A percentile compares a stretch with the other conserved stretches of the same genome.
phyloP scores from a whole-genome alignment of 1,140 invertebrate species.

The Macrotrachela quadricornifera region DNA sequence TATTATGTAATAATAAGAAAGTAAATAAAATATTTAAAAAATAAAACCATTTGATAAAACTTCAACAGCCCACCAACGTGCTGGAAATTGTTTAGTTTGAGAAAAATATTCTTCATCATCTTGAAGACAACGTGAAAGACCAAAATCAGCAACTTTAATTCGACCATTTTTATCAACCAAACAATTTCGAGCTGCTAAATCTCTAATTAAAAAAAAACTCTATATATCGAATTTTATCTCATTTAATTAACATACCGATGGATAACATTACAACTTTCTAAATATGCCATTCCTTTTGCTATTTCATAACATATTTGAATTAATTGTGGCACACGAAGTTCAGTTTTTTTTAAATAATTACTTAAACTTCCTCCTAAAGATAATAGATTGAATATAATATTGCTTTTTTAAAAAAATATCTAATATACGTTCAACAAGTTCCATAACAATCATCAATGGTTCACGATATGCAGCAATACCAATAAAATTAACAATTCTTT shows the following conservation, averaged over 20 bases:
- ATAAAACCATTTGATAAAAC: constrained; percentile 37
- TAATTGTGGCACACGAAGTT: constrained; percentile 35
- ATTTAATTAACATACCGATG: constrained; percentile 37
- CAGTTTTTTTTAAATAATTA: constrained; percentile 4
- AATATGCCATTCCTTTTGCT: constrained; percentile 76
- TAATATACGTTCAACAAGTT: constrained; percentile 62
- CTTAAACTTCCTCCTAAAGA: background rate
- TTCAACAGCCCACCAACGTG: constrained; percentile 62
- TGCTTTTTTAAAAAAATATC: background rate
- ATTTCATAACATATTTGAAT: constrained; percentile 77
- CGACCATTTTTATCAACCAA: constrained; percentile 52
- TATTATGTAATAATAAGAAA: too few species aligned
- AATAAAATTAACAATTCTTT: constrained; percentile 63
- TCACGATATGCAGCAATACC: constrained; percentile 92
- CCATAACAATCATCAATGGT: constrained; percentile 97
- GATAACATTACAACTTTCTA: constrained; percentile 86
- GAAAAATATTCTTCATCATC: constrained; percentile 28
- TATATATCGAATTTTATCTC: background rate
- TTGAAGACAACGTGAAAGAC: too few species aligned
- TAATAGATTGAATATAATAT: background rate
- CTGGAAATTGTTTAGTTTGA: constrained; percentile 91
- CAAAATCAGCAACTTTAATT: constrained; percentile 59
- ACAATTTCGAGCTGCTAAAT: constrained; percentile 82
- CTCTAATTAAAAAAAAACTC: constrained; percentile 38
- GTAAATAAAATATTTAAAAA: too few species aligned